Evolutionary conservation across 2,797 vertebrate species (phyloP).

Genomic region (Xenops minutus): DNA sequence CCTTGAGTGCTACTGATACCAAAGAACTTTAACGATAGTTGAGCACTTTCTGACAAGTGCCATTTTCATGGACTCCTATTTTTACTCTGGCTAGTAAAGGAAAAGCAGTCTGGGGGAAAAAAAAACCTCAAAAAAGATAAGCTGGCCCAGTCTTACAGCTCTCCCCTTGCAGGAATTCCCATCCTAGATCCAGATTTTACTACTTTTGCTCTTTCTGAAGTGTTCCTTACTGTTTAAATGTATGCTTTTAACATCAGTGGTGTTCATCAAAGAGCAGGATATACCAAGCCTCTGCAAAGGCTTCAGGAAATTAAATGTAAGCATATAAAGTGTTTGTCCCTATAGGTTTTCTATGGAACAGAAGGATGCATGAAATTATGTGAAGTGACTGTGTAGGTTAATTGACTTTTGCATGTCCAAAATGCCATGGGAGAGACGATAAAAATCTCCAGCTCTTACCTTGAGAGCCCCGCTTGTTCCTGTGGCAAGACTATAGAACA

Average conservation of each 20-base stretch:
- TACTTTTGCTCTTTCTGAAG: neutral
- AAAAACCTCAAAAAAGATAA: neutral
- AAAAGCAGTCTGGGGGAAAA: rapidly evolving
- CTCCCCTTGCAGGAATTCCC: neutral
- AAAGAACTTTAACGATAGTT: neutral
- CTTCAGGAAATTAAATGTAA: neutral
- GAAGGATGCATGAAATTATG: neutral
- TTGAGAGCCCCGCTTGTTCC: neutral
- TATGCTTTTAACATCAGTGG: neutral
- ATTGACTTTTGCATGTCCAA: neutral
- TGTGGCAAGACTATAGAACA: neutral
- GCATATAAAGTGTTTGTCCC: neutral
- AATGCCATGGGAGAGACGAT: neutral
- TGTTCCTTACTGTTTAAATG: neutral
- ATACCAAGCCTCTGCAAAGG: neutral
- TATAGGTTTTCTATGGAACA: neutral
- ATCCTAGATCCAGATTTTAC: neutral
- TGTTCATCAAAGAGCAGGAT: neutral
- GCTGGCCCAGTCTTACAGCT: neutral
- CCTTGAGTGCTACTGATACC: neutral
- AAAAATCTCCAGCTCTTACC: neutral
- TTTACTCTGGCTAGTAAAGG: neutral
- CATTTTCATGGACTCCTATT: neutral
- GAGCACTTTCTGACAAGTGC: neutral
- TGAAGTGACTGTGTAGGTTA: neutral